Conservation (phyloP, 2,113 vertebrate genomes). For the Cyprinodon tularosa region DNA sequence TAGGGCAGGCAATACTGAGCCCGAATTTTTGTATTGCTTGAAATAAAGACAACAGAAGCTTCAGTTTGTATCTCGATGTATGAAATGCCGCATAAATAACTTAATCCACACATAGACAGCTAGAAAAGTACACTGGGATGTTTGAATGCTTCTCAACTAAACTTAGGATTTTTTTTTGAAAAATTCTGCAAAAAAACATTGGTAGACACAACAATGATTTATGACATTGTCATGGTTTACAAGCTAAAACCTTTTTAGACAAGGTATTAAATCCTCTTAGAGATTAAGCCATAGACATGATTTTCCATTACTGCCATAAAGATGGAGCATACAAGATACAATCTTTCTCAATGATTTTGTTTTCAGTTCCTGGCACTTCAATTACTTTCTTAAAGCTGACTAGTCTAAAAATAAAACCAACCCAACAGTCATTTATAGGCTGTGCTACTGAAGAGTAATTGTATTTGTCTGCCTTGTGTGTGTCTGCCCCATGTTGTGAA, state of each 20-base stretch:
- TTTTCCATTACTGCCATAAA: conserved; percentile 49
- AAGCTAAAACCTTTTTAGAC: conserved; percentile 6
- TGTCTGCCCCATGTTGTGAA: neutral
- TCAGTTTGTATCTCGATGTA: neutral
- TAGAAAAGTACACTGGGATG: neutral
- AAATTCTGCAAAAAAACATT: neutral
- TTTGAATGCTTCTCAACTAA: neutral
- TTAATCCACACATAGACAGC: neutral
- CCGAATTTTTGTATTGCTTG: neutral
- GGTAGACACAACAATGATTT: conserved; percentile 4
- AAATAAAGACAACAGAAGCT: neutral
- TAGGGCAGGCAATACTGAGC: neutral
- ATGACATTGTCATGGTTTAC: conserved; percentile 4
- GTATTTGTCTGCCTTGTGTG: neutral
- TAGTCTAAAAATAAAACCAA: conserved; percentile 26
- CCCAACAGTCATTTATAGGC: neutral
- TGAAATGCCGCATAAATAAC: neutral
- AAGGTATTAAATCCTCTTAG: conserved; percentile 9
- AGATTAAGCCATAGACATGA: conserved; percentile 11
- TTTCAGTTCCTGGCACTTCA: conserved; percentile 50
- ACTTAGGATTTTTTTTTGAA: conserved; percentile 8
- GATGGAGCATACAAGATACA: conserved; percentile 50
- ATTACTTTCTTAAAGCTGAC: conserved; percentile 25
- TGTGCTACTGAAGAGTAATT: neutral
- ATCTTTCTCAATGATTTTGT: conserved; percentile 52